A percentile compares a stretch with the other conserved stretches of the same genome.
Conservation (phyloP, 2,888 invertebrate species). For the Reticulitermes lucifugus region DNA sequence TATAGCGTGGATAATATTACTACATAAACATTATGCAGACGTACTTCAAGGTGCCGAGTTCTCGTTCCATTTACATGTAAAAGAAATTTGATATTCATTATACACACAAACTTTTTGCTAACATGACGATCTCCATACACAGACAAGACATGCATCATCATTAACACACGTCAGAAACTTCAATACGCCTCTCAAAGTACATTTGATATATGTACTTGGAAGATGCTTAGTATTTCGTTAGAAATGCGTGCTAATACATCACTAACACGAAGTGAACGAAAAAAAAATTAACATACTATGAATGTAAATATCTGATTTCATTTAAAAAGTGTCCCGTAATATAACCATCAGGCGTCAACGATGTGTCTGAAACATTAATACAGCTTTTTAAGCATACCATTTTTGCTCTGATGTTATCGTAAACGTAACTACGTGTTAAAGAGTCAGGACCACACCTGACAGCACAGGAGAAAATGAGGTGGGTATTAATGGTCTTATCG, state of each 20-base stretch:
- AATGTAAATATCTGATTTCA: not conserved
- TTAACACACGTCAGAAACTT: not conserved
- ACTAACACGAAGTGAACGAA: not conserved
- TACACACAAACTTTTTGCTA: not conserved
- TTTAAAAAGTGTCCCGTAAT: not conserved
- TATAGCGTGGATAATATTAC: not conserved
- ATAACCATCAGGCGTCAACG: not conserved
- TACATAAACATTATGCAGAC: not conserved
- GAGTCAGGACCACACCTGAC: not conserved
- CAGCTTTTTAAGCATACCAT: not conserved
- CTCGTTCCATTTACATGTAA: not conserved
- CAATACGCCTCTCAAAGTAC: not conserved
- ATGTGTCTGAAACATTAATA: not conserved
- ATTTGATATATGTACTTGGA: not conserved
- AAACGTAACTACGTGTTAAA: not conserved
- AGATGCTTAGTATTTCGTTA: not conserved
- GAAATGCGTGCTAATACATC: not conserved
- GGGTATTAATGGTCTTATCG: not conserved
- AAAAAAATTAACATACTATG: not conserved
- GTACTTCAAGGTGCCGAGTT: not conserved
- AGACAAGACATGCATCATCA: not conserved
- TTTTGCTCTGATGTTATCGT: not conserved
- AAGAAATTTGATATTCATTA: not conserved
- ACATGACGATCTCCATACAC: not conserved
- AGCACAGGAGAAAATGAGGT: not conserved